These are phyloP conservation scores for Gila orcuttii DNA, from an alignment of 2,113 vertebrate species.

Conservation along the genomic window DNA sequence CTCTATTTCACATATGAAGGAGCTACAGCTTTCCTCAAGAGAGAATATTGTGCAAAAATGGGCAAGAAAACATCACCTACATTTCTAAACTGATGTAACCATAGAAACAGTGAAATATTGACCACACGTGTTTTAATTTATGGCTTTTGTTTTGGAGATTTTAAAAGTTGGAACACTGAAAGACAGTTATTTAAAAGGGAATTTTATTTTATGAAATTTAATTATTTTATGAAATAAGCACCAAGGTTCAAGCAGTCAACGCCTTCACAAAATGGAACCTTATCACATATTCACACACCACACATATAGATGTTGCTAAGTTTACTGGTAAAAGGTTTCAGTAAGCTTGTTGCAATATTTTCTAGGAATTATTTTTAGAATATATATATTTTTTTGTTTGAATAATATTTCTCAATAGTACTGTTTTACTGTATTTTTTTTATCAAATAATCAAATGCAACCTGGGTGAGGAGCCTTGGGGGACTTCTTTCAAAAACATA, in stretches of 20 bases:
- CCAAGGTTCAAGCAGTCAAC: background rate
- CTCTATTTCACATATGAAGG: constrained; percentile 36
- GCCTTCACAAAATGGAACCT: background rate
- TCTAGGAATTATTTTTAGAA: background rate
- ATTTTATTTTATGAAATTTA: too few species aligned
- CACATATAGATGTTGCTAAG: too few species aligned
- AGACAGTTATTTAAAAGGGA: background rate
- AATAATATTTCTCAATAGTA: background rate
- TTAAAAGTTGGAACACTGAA: background rate
- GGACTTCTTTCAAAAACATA: too few species aligned
- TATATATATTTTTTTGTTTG: background rate
- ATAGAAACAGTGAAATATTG: constrained; percentile 46
- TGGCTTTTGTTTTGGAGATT: constrained; percentile 1
- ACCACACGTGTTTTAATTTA: constrained; percentile 20
- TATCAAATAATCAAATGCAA: background rate
- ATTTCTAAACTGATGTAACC: constrained; percentile 14
- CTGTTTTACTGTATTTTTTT: background rate
- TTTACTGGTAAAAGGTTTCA: background rate
- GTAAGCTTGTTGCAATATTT: background rate
- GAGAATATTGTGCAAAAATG: constrained; percentile 25
- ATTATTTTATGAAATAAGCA: background rate
- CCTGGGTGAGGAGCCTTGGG: too few species aligned
- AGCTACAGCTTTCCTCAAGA: constrained; percentile 30
- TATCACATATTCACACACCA: too few species aligned
- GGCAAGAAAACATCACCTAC: constrained; percentile 48